phyloP scores from a whole-genome alignment of 1,140 invertebrate species.

The Sipha flava region DNA sequence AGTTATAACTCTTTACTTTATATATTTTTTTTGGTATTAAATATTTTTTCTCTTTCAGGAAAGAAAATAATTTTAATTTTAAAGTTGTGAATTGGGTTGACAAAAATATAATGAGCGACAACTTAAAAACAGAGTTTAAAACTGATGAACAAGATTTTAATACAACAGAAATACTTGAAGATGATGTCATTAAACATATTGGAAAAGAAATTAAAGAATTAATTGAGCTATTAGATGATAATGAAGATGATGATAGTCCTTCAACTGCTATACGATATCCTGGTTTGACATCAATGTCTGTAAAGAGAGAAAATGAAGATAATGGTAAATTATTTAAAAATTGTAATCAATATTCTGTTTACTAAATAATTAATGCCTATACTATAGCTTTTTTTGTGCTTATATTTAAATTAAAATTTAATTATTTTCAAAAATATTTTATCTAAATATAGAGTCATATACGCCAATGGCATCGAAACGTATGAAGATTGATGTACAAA shows the following conservation, averaged over 20 bases:
- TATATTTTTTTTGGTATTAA: background rate
- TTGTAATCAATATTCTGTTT: too few species aligned
- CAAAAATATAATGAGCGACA: conserved; percentile 14
- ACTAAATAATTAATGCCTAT: too few species aligned
- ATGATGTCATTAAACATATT: conserved; percentile 3
- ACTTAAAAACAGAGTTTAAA: background rate
- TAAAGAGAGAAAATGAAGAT: background rate
- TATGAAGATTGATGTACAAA: background rate
- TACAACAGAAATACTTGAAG: background rate
- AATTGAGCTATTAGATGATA: background rate
- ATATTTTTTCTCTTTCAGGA: background rate
- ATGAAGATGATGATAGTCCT: background rate
- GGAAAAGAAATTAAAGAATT: conserved; percentile 10
- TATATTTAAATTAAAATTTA: too few species aligned
- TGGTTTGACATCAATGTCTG: background rate
- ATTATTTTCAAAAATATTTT: background rate
- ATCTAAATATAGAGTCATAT: background rate
- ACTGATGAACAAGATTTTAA: background rate
- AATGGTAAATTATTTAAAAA: background rate
- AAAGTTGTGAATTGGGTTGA: conserved; percentile 22
- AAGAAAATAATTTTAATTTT: conserved; percentile 12
- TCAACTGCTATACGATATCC: background rate
- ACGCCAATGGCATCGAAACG: background rate
- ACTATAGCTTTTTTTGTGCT: too few species aligned
- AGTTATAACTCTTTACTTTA: background rate